Evolutionary conservation across 2,797 vertebrate species (phyloP), one percentile per base, ranked within the genome.

Genomic region (Sarcophilus harrisii): DNA sequence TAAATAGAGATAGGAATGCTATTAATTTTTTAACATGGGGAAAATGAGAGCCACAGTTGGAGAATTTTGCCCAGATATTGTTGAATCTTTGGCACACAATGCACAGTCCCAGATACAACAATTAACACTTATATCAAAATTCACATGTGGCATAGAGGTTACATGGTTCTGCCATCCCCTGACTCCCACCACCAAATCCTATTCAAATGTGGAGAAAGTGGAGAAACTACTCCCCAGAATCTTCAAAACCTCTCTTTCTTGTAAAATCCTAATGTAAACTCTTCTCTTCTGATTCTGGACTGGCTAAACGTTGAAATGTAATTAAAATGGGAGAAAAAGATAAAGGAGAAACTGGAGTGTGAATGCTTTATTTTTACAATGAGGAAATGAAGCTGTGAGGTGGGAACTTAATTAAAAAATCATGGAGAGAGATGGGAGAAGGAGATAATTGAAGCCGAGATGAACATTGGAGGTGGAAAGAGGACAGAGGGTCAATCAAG

Each of bases 321-420:
- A 94, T 93, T 93, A 94, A 96, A 94, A 95, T 24, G 58, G 58
- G 95, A 94, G 38, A 81, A 81, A n/a, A 81, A 45, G 73, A 81
- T 81, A 81, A 18, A 81, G 73, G 38, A 11, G 73, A 81, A 81
- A 81, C 18, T 81, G 73, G 38, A 55, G 21, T 96, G 49, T 90
- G 92, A 87, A 57, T 32, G 11, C 5, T n/a, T 58, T 90, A 73
- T 27, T 91, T 96, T 97, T 95, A 95, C 95, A 94, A 95, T 52
- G 14, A 96, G n/a, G 94, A 95, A 73, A 32, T 89, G 45, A 95
- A 95, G 95, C 55, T 95, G 29, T 91, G 16, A 81, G 73, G 38
- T 45, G 38, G 73, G 73, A 81, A 81, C 73, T 81, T 81, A 81
- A 81, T 81, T 81, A 81, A 81, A 81, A 81, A 81, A 81, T 81